These are phyloP conservation scores for Hippocampus kuda DNA, from an alignment of 2,797 vertebrate species.

Conservation along the genomic window DNA sequence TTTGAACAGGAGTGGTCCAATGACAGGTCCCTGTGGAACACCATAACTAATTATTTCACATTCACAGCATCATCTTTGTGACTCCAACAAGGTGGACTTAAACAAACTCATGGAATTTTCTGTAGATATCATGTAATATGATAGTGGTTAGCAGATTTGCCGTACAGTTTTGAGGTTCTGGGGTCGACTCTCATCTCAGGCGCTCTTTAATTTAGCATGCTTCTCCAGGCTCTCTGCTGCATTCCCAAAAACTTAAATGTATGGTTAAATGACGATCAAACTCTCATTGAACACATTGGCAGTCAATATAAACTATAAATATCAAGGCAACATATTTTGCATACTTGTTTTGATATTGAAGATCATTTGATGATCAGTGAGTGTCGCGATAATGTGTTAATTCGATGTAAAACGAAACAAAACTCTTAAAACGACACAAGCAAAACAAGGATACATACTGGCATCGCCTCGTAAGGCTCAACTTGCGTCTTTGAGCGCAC, in stretches of 20 bases:
- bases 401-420: not conserved
- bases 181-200: too few relatives aligned
- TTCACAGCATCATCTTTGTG: not conserved
- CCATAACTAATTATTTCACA: not conserved
- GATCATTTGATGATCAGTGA: not conserved
- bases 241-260: too few relatives aligned
- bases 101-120: not conserved
- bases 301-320: not conserved
- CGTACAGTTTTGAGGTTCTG: too few relatives aligned
- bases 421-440: not conserved
- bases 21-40: not conserved
- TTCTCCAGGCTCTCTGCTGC: too few relatives aligned
- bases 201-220: too few relatives aligned
- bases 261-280: too few relatives aligned
- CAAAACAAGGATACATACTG: slow-evolving; percentile 4
- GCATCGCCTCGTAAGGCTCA: slow-evolving; percentile 23
- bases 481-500: slow-evolving; percentile 10
- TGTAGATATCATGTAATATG: too few relatives aligned
- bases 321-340: not conserved
- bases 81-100: too few relatives aligned
- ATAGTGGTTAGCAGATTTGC: too few relatives aligned
- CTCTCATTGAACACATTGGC: too few relatives aligned
- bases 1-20: not conserved
- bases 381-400: not conserved
- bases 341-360: not conserved